A percentile compares a stretch with the other conserved stretches of the same genome.
These are phyloP conservation scores for Drosophila pegasa DNA, from an alignment of 2,888 invertebrate genomes.

Conservation along the genomic window DNA sequence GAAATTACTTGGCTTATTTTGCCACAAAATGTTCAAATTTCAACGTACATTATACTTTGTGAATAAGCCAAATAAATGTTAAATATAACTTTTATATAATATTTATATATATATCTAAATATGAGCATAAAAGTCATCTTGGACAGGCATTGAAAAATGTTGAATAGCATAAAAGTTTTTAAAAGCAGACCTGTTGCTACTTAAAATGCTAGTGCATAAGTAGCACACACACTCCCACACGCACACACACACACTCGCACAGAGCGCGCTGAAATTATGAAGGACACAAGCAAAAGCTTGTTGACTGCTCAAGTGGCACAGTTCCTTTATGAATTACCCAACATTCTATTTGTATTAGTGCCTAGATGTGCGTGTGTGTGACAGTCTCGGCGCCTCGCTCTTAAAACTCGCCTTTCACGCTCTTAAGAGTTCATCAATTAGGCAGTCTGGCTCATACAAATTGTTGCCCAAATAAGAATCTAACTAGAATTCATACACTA, in stretches of 20 bases:
- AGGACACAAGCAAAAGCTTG: slow-evolving; percentile 73
- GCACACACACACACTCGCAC: slow-evolving; percentile 12
- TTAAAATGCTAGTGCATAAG: slow-evolving; percentile 49
- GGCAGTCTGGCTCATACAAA: slow-evolving; percentile 34
- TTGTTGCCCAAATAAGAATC: slow-evolving; percentile 20
- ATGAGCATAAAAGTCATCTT: background rate
- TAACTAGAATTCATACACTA: slow-evolving; percentile 5
- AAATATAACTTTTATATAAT: background rate
- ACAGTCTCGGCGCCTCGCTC: slow-evolving; percentile 36
- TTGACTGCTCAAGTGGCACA: slow-evolving; percentile 76
- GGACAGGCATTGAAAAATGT: background rate
- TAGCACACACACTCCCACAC: slow-evolving; percentile 30
- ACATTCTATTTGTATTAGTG: slow-evolving; percentile 14
- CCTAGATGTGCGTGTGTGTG: background rate
- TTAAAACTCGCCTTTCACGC: slow-evolving; percentile 28
- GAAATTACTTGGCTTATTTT: slow-evolving; percentile 21
- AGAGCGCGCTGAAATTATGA: slow-evolving; percentile 48
- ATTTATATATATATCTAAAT: background rate
- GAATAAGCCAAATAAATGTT: background rate
- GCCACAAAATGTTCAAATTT: slow-evolving; percentile 6
- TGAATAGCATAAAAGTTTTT: slow-evolving; percentile 16
- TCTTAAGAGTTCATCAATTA: slow-evolving; percentile 65
- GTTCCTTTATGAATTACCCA: slow-evolving; percentile 57
- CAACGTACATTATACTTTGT: background rate
- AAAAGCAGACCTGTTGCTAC: slow-evolving; percentile 66